phyloP scores from a whole-genome alignment of 2,888 invertebrate genomes.

The Lithophane ornitopus region DNA sequence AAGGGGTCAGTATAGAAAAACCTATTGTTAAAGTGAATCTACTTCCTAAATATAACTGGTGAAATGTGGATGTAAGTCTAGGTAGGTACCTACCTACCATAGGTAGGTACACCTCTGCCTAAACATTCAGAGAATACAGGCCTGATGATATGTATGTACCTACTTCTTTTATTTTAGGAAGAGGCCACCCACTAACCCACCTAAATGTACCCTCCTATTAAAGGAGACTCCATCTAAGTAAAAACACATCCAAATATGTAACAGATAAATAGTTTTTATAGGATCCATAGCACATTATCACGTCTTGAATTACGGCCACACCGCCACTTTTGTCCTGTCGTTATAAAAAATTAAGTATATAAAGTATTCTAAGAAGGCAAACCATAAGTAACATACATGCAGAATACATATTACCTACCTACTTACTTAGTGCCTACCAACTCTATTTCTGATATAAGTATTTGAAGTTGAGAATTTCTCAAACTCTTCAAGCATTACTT shows the following conservation, averaged over 20 bases:
- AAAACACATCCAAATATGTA: background rate
- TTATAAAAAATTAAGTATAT: too few relatives aligned
- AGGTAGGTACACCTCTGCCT: too few relatives aligned
- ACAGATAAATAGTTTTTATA: background rate
- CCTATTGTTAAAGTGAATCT: too few relatives aligned
- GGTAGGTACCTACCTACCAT: too few relatives aligned
- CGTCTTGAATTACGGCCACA: constrained; percentile 3
- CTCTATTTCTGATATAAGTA: too few relatives aligned
- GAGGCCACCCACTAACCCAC: background rate
- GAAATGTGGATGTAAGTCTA: too few relatives aligned
- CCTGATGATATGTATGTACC: too few relatives aligned
- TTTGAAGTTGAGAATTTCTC: too few relatives aligned
- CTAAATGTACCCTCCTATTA: background rate
- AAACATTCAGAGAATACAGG: too few relatives aligned
- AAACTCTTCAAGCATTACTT: too few relatives aligned
- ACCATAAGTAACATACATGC: background rate
- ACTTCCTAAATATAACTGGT: too few relatives aligned
- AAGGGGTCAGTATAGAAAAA: too few relatives aligned
- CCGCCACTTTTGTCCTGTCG: background rate
- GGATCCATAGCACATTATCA: background rate
- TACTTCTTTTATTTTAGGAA: background rate
- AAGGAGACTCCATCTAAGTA: background rate
- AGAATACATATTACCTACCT: background rate
- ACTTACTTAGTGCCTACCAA: background rate
- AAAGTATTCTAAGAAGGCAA: background rate